Evolutionary conservation across 2,113 vertebrate genomes (phyloP).

Genomic region (Chrysochloris asiatica): DNA sequence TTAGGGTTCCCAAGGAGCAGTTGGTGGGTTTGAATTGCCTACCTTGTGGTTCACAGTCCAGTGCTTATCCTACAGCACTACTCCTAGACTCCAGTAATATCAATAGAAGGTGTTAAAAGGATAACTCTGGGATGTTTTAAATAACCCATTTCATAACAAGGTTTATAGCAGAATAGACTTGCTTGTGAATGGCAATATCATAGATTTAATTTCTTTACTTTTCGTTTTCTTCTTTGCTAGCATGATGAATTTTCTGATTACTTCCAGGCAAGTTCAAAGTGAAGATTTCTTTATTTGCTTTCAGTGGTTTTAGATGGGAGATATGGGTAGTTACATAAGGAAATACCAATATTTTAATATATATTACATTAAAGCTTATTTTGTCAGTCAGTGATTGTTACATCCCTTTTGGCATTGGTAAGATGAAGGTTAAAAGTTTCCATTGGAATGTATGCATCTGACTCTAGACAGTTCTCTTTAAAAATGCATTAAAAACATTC

Average conservation of each 20-base stretch:
- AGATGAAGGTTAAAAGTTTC: conserved; percentile 50
- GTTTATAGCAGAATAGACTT: not conserved
- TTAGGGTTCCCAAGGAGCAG: too few species aligned
- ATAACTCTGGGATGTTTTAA: not conserved
- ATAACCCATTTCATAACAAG: not conserved
- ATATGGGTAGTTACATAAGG: not conserved
- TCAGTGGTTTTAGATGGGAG: not conserved
- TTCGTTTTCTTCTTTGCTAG: not conserved
- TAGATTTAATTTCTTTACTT: not conserved
- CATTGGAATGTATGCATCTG: conserved; percentile 15
- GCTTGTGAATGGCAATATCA: not conserved
- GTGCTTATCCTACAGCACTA: too few species aligned
- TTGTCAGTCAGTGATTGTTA: conserved; percentile 22
- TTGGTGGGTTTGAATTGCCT: too few species aligned
- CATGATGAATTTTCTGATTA: conserved; percentile 11
- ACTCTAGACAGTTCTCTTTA: conserved; percentile 35
- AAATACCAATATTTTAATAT: not conserved
- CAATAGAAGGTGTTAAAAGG: not conserved
- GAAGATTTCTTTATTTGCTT: conserved; percentile 32
- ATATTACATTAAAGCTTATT: not conserved
- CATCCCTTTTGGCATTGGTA: conserved; percentile 7
- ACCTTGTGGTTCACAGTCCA: too few species aligned
- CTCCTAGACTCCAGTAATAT: too few species aligned
- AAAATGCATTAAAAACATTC: conserved; percentile 55
- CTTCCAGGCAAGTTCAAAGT: not conserved